These are phyloP conservation scores for Lochmaea capreae DNA, from an alignment of 2,888 invertebrate genomes.

Conservation along the genomic window DNA sequence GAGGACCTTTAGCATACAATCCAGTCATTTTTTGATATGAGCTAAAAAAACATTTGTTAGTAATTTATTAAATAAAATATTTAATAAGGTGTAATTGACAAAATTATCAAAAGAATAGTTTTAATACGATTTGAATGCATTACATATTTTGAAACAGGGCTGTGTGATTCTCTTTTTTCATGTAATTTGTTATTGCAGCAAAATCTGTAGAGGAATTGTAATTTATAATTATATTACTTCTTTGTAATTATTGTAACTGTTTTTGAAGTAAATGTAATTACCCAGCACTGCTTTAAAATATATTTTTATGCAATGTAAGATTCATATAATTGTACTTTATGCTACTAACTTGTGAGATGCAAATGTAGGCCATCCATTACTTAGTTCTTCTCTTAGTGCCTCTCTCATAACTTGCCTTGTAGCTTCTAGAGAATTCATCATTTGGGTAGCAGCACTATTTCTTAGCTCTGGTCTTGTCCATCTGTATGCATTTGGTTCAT, in stretches of 20 bases:
- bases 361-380: conserved; percentile 52
- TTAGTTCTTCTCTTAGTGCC: conserved; percentile 50
- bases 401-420: conserved; percentile 52
- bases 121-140: no score
- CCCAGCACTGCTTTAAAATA: no score
- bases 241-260: no score
- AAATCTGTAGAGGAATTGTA: no score
- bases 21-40: conserved; percentile 39
- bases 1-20: conserved; percentile 36
- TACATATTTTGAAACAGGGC: no score
- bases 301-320: no score
- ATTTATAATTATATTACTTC: no score
- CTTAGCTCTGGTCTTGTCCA: conserved; percentile 55
- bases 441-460: conserved; percentile 51
- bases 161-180: no score
- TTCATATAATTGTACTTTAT: neutral
- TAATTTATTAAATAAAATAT: neutral
- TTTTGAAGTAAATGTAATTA: no score
- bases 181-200: no score
- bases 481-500: conserved; percentile 52
- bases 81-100: no score
- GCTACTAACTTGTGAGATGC: conserved; percentile 49
- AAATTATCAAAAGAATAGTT: no score
- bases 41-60: conserved; percentile 24
- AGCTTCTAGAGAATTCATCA: conserved; percentile 54